Percentiles rank a stretch among this genome's conserved stretches.
Conservation (phyloP, 1,140 invertebrate species). For the Holotrichia oblita region DNA sequence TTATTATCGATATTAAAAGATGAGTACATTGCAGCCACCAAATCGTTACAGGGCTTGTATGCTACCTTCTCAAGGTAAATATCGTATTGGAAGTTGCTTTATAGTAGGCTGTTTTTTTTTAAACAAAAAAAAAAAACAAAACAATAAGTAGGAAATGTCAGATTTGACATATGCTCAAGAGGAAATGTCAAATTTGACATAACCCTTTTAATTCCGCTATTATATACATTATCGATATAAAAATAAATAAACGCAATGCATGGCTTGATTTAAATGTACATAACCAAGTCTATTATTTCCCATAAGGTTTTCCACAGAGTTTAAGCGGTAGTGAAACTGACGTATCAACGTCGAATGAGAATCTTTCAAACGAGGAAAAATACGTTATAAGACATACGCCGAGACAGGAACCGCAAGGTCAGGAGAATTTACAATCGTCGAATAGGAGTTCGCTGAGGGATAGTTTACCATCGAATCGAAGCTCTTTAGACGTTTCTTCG, state of each 20-base stretch:
- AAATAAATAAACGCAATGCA: too few species aligned
- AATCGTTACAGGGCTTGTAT: constrained; percentile 43
- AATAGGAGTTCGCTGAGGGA: constrained; percentile 77
- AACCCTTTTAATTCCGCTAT: neutral
- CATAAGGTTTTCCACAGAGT: constrained; percentile 70
- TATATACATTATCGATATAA: too few species aligned
- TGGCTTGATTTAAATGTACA: constrained; percentile 8
- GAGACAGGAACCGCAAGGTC: constrained; percentile 90
- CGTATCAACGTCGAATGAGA: constrained; percentile 90
- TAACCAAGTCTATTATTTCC: neutral
- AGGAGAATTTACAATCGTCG: constrained; percentile 78
- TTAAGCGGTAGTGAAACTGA: constrained; percentile 89
- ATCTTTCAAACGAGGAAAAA: constrained; percentile 85
- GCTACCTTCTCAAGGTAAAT: constrained; percentile 41
- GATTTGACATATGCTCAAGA: neutral
- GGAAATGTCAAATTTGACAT: neutral
- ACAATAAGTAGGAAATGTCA: neutral
- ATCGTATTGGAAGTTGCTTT: neutral
- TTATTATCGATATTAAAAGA: constrained; percentile 36
- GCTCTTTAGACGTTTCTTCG: constrained; percentile 77
- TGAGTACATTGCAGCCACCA: constrained; percentile 44
- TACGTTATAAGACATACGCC: constrained; percentile 84
- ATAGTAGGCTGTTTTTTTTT: neutral
- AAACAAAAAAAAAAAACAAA: neutral
- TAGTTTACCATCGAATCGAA: constrained; percentile 76